phyloP scores from a whole-genome alignment of 2,797 vertebrate genomes.

The Oreortyx pictus region DNA sequence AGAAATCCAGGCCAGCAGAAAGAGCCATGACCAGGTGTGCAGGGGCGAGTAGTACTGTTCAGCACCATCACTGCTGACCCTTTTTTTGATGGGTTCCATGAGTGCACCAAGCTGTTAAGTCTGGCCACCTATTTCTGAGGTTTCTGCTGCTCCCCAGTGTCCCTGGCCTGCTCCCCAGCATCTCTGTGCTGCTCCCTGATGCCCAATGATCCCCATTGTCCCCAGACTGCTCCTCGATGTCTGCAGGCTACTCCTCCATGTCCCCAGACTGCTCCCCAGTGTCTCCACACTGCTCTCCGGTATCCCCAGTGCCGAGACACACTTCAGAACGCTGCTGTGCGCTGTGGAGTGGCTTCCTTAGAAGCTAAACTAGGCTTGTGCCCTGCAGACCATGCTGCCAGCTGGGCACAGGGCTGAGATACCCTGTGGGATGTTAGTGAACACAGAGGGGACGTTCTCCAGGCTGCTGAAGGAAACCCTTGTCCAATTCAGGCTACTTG shows the following conservation, averaged over 20 bases:
- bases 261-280: neutral
- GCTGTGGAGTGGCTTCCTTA: neutral
- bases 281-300: too few species aligned
- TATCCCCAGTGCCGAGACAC: neutral
- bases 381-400: neutral
- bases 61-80: neutral
- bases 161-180: neutral
- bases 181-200: neutral
- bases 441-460: neutral
- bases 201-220: neutral
- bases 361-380: neutral
- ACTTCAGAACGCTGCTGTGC: neutral
- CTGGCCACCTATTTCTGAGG: neutral
- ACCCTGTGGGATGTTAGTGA: neutral
- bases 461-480: neutral
- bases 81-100: neutral
- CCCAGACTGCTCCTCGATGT: neutral
- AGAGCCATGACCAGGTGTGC: neutral
- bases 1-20: neutral
- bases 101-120: accelerated
- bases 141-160: neutral
- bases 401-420: neutral
- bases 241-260: neutral
- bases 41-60: neutral
- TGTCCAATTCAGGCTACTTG: neutral